Evolutionary conservation across 2,888 invertebrate species (phyloP), one percentile per base, ranked within the genome.

Genomic region (Leptinotarsa rubiginosa): DNA sequence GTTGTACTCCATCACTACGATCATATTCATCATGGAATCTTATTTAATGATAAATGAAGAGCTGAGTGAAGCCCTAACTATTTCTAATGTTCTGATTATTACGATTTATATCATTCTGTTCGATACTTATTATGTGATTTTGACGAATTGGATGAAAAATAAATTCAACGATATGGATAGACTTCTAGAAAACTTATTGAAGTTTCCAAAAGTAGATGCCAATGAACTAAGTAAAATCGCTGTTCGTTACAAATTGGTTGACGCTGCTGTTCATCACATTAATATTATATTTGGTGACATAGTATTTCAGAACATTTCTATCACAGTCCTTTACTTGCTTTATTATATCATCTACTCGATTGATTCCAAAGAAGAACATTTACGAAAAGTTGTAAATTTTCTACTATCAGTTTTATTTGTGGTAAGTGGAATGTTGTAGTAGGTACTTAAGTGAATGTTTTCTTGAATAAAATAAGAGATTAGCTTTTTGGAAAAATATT

Each of bases 61-160:
- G 2, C 41, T 2, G 12, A 41, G 41, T 41, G 12, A 41, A 41
- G 41, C 41, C 41, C 41, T 41, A 41, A 41, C 10, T 10, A 41
- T 41, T 41, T 41, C 41, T 12, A 41, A 41, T 41, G 41, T 41
- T 41, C 41, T 41, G 41, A 41, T 41, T 41, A 41, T 41, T 12
- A 41, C 41, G 10, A 41, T 41, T 13, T 69, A 69, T 20, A 69
- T 56, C 16, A 54, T 47, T 20, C 18, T 69, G 1, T 62, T 72
- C n/a, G 59, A 71, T 56, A 59, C 69, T 7, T 72, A 75, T 25
- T 75, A 70, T 47, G 25, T 75, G 1, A 20, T 52, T 2, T 16
- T 62, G 12, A 50, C 71, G 20, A 69, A 75, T 18, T 75, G 72
- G 75, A 47, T 75, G 50, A 72, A 62, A 47, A 69, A 75, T 56